These are phyloP conservation scores for Apostichopus californicus DNA, from an alignment of 35 echinoderm and acorn worm genomes.

Conservation along the genomic window DNA sequence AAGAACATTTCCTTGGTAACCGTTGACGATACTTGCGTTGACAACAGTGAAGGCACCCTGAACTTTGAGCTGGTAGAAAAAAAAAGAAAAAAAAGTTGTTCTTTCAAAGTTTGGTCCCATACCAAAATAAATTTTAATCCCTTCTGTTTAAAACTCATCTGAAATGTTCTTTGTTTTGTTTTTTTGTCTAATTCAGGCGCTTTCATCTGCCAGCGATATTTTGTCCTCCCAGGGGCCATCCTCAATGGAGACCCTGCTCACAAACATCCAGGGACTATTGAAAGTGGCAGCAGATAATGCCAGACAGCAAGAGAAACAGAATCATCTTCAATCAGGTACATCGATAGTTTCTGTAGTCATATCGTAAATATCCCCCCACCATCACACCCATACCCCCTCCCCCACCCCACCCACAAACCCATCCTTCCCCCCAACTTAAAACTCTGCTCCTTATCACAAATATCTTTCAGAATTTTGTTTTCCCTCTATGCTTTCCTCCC, in stretches of 20 bases:
- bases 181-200: conserved; percentile 1
- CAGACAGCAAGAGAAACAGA: conserved; percentile 94
- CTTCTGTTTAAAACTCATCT: no score
- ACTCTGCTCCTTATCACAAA: no score
- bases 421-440: no score
- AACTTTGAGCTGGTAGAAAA: no score
- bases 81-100: not conserved
- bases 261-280: conserved; percentile 95
- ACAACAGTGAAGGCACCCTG: not conserved
- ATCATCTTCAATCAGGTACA: conserved; percentile 87
- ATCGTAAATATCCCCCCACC: no score
- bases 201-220: conserved; percentile 39
- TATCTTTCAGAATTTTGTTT: no score
- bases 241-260: conserved; percentile 96
- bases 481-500: no score
- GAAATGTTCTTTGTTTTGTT: not conserved
- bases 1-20: no score
- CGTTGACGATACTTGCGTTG: not conserved
- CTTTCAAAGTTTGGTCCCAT: no score
- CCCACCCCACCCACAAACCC: no score
- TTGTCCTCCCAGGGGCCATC: conserved; percentile 73
- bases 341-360: not conserved
- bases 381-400: no score
- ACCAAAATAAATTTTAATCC: no score
- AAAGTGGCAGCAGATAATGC: conserved; percentile 98